Base-by-base conservation (phyloP, 2,113 vertebrate species). In the Muntiacus reevesi region DNA sequence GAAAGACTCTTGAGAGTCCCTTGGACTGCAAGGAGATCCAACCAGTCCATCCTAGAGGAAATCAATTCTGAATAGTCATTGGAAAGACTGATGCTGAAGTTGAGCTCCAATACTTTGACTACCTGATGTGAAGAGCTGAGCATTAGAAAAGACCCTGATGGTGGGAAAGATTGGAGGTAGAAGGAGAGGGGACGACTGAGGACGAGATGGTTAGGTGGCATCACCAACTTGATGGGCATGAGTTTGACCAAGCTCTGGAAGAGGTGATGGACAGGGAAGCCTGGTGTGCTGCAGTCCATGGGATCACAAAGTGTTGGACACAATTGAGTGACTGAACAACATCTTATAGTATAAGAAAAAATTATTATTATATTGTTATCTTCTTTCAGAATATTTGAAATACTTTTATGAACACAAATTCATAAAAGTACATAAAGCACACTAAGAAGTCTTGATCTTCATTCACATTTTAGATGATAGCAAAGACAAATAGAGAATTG, bases 321-420 rank as follows among this genome's bases (percentile, higher is more conserved):
- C 0, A 0, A 71, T 10, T 71, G 19, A 71, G n/a, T 0, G 5
- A 12, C 5, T 36, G 67, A 23, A 67, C 14, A 23, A 40, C n/a
- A 45, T 76, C 17, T 71, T 92, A 19, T 52, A 43, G 43, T 43
- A 62, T 54, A 84, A 83, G 17, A 67, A 91, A 45, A 45, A 55
- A 6, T 0, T 21, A 33, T 45, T 81, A 88, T 71, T 71, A 47
- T 50, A 40, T 59, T 59, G 21, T 81, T 64, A 91, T 55, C 55
- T 81, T 92, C 43, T 40, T 52, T 84, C 15, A 93, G 62, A 10
- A 14, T 40, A 50, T n/a, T 87, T 87, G 2, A 13, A 40, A 43
- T 36, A 10, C 3, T 87, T 62, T 83, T 47, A 60, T 45, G 28
- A 11, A 62, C 52, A n/a, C 16, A 82, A 60, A 87, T 33, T 19